phyloP scores from a whole-genome alignment of 1,140 invertebrate genomes.

The Sinella curviseta region DNA sequence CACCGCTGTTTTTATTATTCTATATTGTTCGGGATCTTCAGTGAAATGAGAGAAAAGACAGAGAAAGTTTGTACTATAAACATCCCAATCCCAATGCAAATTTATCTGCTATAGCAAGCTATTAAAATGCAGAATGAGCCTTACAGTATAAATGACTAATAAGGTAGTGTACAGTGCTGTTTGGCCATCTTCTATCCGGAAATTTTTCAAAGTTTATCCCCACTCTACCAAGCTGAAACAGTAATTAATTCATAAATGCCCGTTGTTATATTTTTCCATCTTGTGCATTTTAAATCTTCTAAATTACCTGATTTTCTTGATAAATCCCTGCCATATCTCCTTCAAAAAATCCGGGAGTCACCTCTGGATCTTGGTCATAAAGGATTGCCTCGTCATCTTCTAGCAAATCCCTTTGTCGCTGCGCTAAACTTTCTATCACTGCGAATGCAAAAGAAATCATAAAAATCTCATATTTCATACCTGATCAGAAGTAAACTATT shows the following conservation, averaged over 20 bases:
- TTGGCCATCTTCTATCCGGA: conserved; percentile 65
- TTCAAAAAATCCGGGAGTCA: conserved; percentile 66
- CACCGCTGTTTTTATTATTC: conserved; percentile 64
- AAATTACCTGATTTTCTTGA: conserved; percentile 29
- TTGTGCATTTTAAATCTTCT: background rate
- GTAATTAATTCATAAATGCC: background rate
- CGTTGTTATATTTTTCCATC: background rate
- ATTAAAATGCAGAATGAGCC: conserved; percentile 30
- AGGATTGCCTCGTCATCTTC: conserved; percentile 40
- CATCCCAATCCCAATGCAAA: too few relatives aligned
- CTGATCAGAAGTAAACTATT: too few relatives aligned
- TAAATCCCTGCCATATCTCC: conserved; percentile 46
- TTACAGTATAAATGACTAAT: conserved; percentile 65
- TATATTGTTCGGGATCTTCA: conserved; percentile 60
- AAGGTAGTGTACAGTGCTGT: conserved; percentile 62
- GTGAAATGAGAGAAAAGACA: too few relatives aligned
- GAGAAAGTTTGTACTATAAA: too few relatives aligned
- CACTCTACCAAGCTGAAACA: conserved; percentile 53
- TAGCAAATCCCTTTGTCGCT: conserved; percentile 42
- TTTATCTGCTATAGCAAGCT: background rate
- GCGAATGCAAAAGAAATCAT: conserved; percentile 6
- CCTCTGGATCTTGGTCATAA: conserved; percentile 64
- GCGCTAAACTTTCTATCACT: conserved; percentile 47
- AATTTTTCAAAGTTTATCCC: conserved; percentile 67
- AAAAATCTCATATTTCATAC: conserved; percentile 2